Conservation (phyloP, 1,140 invertebrate genomes). For the Drosophila gunungcola region DNA sequence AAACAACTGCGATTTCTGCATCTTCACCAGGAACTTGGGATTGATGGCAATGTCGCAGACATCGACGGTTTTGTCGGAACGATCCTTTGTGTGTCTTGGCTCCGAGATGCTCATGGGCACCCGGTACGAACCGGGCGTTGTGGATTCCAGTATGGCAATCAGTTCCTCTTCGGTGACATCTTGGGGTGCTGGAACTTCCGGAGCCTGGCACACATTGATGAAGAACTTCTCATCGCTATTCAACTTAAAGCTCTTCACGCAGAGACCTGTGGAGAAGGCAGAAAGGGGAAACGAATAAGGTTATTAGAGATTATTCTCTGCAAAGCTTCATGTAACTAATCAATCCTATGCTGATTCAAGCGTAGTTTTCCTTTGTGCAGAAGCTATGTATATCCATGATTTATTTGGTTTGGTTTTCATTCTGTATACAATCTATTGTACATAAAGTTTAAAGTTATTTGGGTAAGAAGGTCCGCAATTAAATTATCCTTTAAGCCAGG, state of each 20-base stretch:
- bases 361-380: not conserved
- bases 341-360: not conserved
- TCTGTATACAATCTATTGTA: slow-evolving; percentile 6
- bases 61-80: slow-evolving; percentile 88
- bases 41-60: slow-evolving; percentile 93
- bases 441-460: not conserved
- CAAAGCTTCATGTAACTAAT: not conserved
- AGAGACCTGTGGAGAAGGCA: slow-evolving; percentile 88
- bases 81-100: slow-evolving; percentile 91
- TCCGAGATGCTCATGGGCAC: slow-evolving; percentile 96
- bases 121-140: slow-evolving; percentile 89
- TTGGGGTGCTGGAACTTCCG: slow-evolving; percentile 91
- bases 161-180: slow-evolving; percentile 92
- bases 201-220: slow-evolving; percentile 91
- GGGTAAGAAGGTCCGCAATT: no score
- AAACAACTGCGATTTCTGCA: slow-evolving; percentile 89
- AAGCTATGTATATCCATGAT: slow-evolving; percentile 2
- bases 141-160: slow-evolving; percentile 89
- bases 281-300: not conserved
- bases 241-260: slow-evolving; percentile 91
- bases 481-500: slow-evolving; percentile 3
- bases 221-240: slow-evolving; percentile 90
- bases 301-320: not conserved
- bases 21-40: slow-evolving; percentile 89
- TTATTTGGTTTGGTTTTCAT: slow-evolving; percentile 11